Base-by-base conservation (phyloP, 2,888 invertebrate genomes). In the Sisyra nigra region DNA sequence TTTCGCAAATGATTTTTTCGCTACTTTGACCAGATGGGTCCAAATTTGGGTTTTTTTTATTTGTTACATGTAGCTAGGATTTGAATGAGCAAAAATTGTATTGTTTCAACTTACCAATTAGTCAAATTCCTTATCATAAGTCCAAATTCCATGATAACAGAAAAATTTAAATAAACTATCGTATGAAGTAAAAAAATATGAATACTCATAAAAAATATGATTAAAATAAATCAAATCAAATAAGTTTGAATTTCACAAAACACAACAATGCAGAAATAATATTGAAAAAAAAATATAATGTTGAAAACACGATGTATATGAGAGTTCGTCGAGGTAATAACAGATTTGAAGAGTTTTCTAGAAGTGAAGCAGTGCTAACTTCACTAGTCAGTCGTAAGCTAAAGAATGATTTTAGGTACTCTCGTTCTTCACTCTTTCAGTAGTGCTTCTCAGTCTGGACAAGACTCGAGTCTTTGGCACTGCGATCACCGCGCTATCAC, bases 361-460 rank as follows among this genome's bases (percentile, higher is more conserved):
- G 35, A 34, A 14, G 15, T 14, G 17, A 14, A 24, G 35, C 13
- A 13, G 14, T 15, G 17, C 14, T 15, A 35, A 35, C 35, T 35
- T 14, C 35, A 37, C 37, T 37, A 17, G 37, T 19, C 37, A 19
- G 37, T 37, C 17, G 14, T 18, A 17, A 37, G n/a, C 18, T 37
- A 19, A 37, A 37, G 37, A 37, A 37, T 37, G 37, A 37, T 37
- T 37, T 18, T 15, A 13, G n/a, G n/a, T n/a, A n/a, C 24, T 5
- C 11, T 37, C 19, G 9, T 19, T 37, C 19, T 19, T 37, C 24
- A 24, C 24, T 24, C 24, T 24, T 24, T 24, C 24, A 24, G 24
- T 24, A 24, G 24, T 24, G 24, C 24, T 24, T 24, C 24, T 24
- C 24, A 24, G 24, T 24, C 24, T 24, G 24, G 24, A 24, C 24